Evolutionary conservation across 2,797 vertebrate species (phyloP), one percentile per base, ranked within the genome.

Genomic region (Stomatorhinus walkeri): DNA sequence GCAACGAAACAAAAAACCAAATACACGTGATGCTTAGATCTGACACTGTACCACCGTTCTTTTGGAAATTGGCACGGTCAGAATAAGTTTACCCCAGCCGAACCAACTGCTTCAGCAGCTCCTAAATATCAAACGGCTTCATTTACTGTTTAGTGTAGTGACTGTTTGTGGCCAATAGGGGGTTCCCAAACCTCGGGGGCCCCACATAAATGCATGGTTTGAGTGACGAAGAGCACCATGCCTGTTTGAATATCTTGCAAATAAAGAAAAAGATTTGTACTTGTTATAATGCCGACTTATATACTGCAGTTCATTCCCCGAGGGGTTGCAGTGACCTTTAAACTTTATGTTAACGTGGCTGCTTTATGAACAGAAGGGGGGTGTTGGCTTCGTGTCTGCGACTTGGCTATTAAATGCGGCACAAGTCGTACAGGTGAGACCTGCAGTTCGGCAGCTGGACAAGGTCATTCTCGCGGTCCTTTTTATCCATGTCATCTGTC

Each of bases 401-500:
- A 16, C 36, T 36, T 1, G 16, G 24, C 22, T 86, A 56, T 56
- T 86, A 28, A 86, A 54, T 54, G 28, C 16, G 3, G 24, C 51
- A 59, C 32, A 32, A 86, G 51, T 54, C 12, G 19, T 40, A 19
- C 49, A 86, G 51, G 46, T 61, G 79, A 88, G 32, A 49, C 36
- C 79, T n/a, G 28, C 10, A 0, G 49, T 59, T 48, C 52, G 12
- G 43, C 22, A 16, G 72, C 6, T 0, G 24, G 56, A 91, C 89
- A 91, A 92, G 91, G 93, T 93, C 92, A 89, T 48, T 24, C 9
- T 64, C 88, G 19, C 52, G 36, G 49, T 43, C 88, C 68, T 89
- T 89, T 81, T 72, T 90, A 85, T 88, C 61, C 87, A 52, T 85
- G 59, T 90, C 88, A 40, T 88, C 52, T 85, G 83, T 89, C 84